phyloP scores from a whole-genome alignment of 2,888 invertebrate genomes.

The Drosophila cognata region DNA sequence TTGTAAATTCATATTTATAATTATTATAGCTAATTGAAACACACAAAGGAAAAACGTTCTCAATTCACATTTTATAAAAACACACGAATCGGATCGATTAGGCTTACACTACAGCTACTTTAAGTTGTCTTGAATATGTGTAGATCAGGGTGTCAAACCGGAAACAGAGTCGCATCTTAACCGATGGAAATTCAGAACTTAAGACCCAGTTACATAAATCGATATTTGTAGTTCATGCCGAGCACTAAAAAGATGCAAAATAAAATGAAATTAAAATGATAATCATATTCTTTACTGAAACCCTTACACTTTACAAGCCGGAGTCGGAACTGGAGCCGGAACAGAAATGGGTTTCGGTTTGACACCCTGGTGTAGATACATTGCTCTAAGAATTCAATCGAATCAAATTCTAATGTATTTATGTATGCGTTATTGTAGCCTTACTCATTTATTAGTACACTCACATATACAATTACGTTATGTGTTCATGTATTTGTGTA shows the following conservation, averaged over 20 bases:
- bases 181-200: background rate
- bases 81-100: background rate
- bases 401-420: conserved; percentile 13
- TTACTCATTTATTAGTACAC: conserved; percentile 10
- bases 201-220: background rate
- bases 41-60: background rate
- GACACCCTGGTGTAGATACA: conserved; percentile 2
- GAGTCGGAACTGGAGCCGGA: background rate
- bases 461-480: background rate
- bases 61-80: background rate
- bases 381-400: conserved; percentile 2
- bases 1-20: background rate
- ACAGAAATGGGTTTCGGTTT: background rate
- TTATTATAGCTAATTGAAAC: conserved; percentile 1
- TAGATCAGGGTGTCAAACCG: background rate
- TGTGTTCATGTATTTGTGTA: conserved; percentile 10
- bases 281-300: background rate
- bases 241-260: background rate
- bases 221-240: background rate
- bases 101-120: background rate
- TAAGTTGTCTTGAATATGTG: background rate
- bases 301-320: background rate
- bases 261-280: background rate
- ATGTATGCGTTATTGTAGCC: conserved; percentile 5
- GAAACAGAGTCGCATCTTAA: background rate